Percentiles rank a stretch among this genome's conserved stretches.
These are phyloP conservation scores for Sarcophaga peregrina DNA, from an alignment of 1,140 invertebrate genomes.

Conservation along the genomic window DNA sequence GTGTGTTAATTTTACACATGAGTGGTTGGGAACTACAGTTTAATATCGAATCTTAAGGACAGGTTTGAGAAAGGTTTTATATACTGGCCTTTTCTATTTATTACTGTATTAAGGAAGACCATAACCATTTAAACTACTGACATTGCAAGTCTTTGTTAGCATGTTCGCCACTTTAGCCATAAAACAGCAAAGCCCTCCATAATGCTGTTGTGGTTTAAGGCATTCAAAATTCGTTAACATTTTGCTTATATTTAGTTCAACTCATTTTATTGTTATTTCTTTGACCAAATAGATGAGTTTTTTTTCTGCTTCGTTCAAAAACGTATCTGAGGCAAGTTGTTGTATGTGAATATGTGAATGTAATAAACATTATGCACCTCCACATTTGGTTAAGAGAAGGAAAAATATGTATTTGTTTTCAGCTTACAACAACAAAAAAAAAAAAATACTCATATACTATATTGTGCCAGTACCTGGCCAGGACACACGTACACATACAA, in stretches of 20 bases:
- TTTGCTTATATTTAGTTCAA: neutral
- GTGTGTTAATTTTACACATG: too few species aligned
- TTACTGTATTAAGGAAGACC: too few species aligned
- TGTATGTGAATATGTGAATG: slow-evolving; percentile 33
- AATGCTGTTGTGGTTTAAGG: neutral
- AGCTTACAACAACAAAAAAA: neutral
- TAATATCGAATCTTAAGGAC: too few species aligned
- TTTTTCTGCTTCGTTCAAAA: neutral
- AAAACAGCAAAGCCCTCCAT: neutral
- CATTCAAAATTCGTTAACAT: neutral
- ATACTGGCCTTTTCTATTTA: too few species aligned
- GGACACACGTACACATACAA: slow-evolving; percentile 18
- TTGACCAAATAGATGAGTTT: slow-evolving; percentile 20
- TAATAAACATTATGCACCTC: slow-evolving; percentile 41
- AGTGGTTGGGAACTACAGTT: too few species aligned
- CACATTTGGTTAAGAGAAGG: slow-evolving; percentile 28
- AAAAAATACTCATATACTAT: slow-evolving; percentile 21
- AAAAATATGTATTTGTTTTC: too few species aligned
- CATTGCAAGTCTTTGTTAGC: neutral
- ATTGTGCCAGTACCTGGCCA: neutral
- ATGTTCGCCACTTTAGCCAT: neutral
- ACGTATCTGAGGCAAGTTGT: slow-evolving; percentile 34
- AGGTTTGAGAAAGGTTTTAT: too few species aligned
- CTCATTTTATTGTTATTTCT: neutral
- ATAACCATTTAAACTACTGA: neutral